phyloP scores from a whole-genome alignment of 2,888 invertebrate genomes.

The Myopa testacea region DNA sequence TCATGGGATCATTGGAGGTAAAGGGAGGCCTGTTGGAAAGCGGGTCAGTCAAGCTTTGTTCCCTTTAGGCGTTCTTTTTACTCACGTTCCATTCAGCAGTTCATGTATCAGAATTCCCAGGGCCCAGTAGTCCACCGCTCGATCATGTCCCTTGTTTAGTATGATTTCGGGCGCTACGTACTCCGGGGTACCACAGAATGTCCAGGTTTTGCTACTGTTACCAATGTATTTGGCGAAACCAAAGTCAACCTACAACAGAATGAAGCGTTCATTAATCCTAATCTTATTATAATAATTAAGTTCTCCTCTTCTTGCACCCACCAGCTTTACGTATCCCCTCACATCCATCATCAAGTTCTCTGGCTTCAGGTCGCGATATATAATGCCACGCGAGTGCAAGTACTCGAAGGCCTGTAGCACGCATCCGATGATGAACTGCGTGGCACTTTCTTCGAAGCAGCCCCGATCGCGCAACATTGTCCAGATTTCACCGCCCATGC shows the following conservation, averaged over 20 bases:
- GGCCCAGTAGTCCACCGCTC: slow-evolving; percentile 96
- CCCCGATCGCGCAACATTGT: slow-evolving; percentile 88
- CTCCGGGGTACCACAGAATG: slow-evolving; percentile 96
- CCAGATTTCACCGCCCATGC: slow-evolving; percentile 96
- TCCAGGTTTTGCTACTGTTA: slow-evolving; percentile 88
- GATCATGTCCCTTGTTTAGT: slow-evolving; percentile 79
- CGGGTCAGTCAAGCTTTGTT: neutral
- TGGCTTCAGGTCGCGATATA: slow-evolving; percentile 92
- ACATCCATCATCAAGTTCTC: slow-evolving; percentile 91
- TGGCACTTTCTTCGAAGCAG: slow-evolving; percentile 83
- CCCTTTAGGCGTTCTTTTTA: slow-evolving; percentile 41
- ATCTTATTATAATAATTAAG: neutral
- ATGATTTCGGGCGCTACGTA: slow-evolving; percentile 93
- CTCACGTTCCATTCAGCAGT: slow-evolving; percentile 85
- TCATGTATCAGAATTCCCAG: slow-evolving; percentile 90
- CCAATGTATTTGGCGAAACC: slow-evolving; percentile 92
- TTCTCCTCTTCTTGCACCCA: slow-evolving; percentile 61
- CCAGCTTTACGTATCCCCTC: slow-evolving; percentile 89
- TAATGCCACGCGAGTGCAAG: slow-evolving; percentile 85
- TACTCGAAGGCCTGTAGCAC: slow-evolving; percentile 94
- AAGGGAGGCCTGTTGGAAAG: slow-evolving; percentile 77
- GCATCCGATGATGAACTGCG: slow-evolving; percentile 91
- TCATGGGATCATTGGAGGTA: slow-evolving; percentile 91
- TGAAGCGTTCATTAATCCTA: neutral
- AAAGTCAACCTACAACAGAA: slow-evolving; percentile 79